A percentile compares a stretch with the other conserved stretches of the same genome.
Evolutionary conservation across 2,113 vertebrate genomes (phyloP).

Genomic region (Cranoglanis bouderius): DNA sequence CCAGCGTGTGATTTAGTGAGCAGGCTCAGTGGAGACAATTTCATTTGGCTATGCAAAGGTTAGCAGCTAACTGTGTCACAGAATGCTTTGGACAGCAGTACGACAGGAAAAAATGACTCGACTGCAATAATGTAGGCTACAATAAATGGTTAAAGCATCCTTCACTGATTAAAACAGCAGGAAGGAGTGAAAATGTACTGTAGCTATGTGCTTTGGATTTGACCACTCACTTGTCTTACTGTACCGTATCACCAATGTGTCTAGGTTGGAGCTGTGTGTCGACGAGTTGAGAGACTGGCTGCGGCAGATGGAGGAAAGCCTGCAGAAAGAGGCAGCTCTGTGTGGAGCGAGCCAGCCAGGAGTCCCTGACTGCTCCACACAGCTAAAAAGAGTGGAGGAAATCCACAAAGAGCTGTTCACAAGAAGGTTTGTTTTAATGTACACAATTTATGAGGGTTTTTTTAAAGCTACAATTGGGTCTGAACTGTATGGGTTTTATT

Average conservation of each 20-base stretch:
- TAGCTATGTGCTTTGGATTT: neutral
- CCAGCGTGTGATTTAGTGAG: neutral
- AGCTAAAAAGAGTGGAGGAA: slow-evolving; percentile 85
- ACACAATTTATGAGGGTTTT: neutral
- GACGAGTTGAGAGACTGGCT: slow-evolving; percentile 83
- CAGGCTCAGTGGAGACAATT: neutral
- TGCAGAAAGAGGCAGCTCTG: slow-evolving; percentile 76
- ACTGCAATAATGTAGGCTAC: neutral
- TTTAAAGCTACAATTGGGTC: neutral
- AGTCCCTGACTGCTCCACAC: slow-evolving; percentile 79
- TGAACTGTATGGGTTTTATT: neutral
- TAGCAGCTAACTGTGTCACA: neutral
- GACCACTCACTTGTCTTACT: neutral
- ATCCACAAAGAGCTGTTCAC: slow-evolving; percentile 83
- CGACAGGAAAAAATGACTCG: neutral
- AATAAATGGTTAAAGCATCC: neutral
- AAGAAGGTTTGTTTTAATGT: slow-evolving; percentile 75
- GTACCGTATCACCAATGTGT: slow-evolving; percentile 1
- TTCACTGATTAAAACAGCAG: neutral
- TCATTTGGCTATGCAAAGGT: neutral
- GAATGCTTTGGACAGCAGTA: neutral
- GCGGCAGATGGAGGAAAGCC: slow-evolving; percentile 81
- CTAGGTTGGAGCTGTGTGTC: slow-evolving; percentile 85
- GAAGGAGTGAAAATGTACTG: neutral
- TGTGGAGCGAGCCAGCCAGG: slow-evolving; percentile 78